These are phyloP conservation scores for Drosophila mayaguana DNA, from an alignment of 2,888 invertebrate genomes.

Conservation along the genomic window DNA sequence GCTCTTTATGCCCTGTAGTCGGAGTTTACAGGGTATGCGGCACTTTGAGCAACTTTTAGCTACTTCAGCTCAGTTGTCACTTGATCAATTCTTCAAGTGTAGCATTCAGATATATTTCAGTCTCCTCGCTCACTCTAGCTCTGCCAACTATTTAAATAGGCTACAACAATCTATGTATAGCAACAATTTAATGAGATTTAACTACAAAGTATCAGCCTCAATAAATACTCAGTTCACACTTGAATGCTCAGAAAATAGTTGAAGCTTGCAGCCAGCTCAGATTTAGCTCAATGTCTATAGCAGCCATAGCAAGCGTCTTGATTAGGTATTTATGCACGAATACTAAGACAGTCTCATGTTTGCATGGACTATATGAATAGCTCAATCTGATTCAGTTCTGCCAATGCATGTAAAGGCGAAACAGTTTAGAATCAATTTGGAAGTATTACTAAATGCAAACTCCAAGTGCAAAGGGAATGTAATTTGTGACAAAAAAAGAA, in stretches of 20 bases:
- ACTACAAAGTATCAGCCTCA: neutral
- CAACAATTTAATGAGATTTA: neutral
- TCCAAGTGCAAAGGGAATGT: neutral
- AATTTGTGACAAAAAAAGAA: too few species aligned
- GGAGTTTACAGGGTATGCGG: neutral
- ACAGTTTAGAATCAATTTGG: neutral
- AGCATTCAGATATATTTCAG: neutral
- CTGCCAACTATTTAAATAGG: neutral
- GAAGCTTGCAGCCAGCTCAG: neutral
- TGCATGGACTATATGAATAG: too few species aligned
- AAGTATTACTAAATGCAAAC: neutral
- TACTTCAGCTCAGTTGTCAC: too few species aligned
- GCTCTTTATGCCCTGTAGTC: constrained; percentile 24
- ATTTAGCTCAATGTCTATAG: neutral
- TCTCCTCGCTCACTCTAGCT: neutral
- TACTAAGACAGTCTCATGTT: too few species aligned
- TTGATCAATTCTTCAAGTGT: neutral
- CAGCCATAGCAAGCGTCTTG: too few species aligned
- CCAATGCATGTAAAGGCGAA: neutral
- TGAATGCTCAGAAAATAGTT: neutral
- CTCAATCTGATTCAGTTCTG: neutral
- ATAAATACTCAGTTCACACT: neutral
- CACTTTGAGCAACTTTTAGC: too few species aligned
- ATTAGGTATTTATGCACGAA: too few species aligned
- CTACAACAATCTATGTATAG: neutral